Base-by-base conservation (phyloP, 2,888 invertebrate genomes). In the Sepioteuthis lessoniana region DNA sequence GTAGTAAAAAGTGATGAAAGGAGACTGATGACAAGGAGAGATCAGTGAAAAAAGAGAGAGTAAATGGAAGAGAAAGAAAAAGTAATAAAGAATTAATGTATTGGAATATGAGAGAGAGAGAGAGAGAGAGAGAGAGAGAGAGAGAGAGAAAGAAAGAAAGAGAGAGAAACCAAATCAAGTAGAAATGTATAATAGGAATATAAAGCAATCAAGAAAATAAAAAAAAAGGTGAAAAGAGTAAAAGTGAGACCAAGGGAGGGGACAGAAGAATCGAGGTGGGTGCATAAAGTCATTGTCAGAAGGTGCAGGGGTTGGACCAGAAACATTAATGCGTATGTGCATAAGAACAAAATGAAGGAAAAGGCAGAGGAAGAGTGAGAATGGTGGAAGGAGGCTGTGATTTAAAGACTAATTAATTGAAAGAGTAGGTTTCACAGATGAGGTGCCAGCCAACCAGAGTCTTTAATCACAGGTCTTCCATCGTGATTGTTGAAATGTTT, bases 401-500 rank as follows among this genome's bases (percentile, higher is more conserved):
- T 92, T 92, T 92, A 38, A 42, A 92, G 92, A 92, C 47, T 38
- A 92, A 47, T 92, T 92, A 92, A 92, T 92, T 92, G 92, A 92
- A 92, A 92, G 31, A 46, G 92, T 42, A n/a, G 42, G 35, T 46
- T 46, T 46, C 92, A 92, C 92, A 92, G 92, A 16, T 47, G 47
- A 92, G 42, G 46, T 92, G 92, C 47, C 92, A 92, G 92, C 92
- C 31, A 92, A 46, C 42, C 19, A 92, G 31, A 92, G 38, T 92
- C 92, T 92, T 92, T 91, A 91, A 91, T 42, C 92, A 92, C 46
- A n/a, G 92, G 31, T 46, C 91, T 91, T 46, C 46, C 76, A 76
- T n/a, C 76, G 8, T 13, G 76, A n/a, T n/a, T n/a, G n/a, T 16
- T 76, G n/a, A 76, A 76, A 76, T 76, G n/a, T n/a, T 76, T 76